Evolutionary conservation across 92 coral and sea anemone genomes (phyloP).

Genomic region (Isaurus tuberculatus): DNA sequence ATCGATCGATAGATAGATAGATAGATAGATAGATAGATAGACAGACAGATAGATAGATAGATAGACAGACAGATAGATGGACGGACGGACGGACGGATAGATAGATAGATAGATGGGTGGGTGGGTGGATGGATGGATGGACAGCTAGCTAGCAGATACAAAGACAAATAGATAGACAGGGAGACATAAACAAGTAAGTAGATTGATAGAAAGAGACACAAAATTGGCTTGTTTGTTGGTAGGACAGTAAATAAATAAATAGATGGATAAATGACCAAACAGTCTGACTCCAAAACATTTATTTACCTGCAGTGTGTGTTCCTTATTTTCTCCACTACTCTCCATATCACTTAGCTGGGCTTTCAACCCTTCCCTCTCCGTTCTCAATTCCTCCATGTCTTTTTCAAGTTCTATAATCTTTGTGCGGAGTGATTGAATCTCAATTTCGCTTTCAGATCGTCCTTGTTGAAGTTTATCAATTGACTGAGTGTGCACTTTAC

Average conservation of each 20-base stretch:
- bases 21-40: too few relatives aligned
- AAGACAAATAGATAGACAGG: background rate
- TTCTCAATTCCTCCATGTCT: constrained; percentile 73
- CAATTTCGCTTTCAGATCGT: constrained; percentile 75
- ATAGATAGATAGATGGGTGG: too few relatives aligned
- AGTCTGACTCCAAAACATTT: background rate
- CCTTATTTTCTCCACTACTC: constrained; percentile 78
- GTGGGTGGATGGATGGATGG: too few relatives aligned
- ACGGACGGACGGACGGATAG: too few relatives aligned
- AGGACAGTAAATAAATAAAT: background rate
- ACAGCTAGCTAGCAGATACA: background rate
- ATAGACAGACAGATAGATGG: too few relatives aligned
- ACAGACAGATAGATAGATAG: too few relatives aligned
- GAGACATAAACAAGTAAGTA: background rate
- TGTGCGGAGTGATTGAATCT: constrained; percentile 71
- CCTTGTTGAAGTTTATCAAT: constrained; percentile 79
- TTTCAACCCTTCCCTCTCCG: constrained; percentile 77
- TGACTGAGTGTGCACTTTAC: constrained; percentile 63
- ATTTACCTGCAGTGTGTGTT: constrained; percentile 77
- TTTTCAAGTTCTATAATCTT: constrained; percentile 79
- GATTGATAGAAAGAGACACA: background rate
- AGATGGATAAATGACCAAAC: too few relatives aligned
- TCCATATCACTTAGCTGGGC: constrained; percentile 76
- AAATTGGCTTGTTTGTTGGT: background rate
- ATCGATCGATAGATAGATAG: too few relatives aligned